Evolutionary conservation across 2,797 vertebrate genomes (phyloP), one percentile per base, ranked within the genome.

Genomic region (Eulemur rubriventer): DNA sequence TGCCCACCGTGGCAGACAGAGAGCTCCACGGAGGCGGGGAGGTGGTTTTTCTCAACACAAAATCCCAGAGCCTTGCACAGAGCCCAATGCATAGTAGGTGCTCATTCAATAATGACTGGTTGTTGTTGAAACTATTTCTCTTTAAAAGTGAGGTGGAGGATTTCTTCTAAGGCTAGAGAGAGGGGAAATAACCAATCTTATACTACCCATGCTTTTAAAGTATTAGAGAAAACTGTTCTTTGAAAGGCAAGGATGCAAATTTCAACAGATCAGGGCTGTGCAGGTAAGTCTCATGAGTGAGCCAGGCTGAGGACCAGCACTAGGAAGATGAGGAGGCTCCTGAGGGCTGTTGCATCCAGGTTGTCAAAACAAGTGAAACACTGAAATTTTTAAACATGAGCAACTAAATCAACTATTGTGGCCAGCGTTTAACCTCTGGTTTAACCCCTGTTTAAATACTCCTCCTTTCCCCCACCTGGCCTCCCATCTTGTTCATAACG

Each of bases 181-280:
- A 88, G 80, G 92, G 87, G 76, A 94, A 93, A 93, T 35, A 35
- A 83, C 30, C 72, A 18, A 52, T 83, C 55, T 55, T 4, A 63
- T n/a, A 75, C 50, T 73, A 76, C 94, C 72, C 63, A 13, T 52
- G 75, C 75, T 81, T 79, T 96, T 41, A 50, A 67, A 84, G 75
- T 30, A 76, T 1, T 13, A 1, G 17, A 28, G 82, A 67, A 63
- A 84, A 72, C 1, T 70, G 26, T 95, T 72, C 93, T 79, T 78
- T 52, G 79, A 89, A 91, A 96, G 91, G 57, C 75, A 69, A 16
- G 26, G 24, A 30, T 87, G 10, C 65, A 83, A 7, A 63, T 48
- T 52, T 30, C 78, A 50, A 5, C 0, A 2, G 75, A 28, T 10
- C 48, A 48, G 52, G 12, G 17, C 61, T 0, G 0, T 24, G 7